These are phyloP conservation scores for Acanthosepion esculentum DNA, from an alignment of 2,888 invertebrate genomes.

Conservation along the genomic window DNA sequence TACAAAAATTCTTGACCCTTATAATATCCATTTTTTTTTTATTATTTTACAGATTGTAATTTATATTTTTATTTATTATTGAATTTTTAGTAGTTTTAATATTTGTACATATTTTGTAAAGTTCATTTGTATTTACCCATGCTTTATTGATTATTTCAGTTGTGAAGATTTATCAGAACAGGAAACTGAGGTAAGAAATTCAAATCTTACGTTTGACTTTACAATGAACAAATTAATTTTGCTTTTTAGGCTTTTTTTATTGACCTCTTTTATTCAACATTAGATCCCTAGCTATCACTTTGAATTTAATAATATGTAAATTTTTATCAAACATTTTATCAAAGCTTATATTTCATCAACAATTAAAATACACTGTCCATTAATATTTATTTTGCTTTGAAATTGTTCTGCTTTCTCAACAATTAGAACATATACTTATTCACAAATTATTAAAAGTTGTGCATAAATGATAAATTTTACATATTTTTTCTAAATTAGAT, in stretches of 20 bases:
- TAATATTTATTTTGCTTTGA: background rate
- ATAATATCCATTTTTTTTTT: background rate
- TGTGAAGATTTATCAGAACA: constrained; percentile 22
- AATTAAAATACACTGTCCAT: background rate
- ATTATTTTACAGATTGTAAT: background rate
- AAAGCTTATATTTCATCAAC: background rate
- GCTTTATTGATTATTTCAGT: background rate
- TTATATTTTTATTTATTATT: background rate
- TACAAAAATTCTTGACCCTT: background rate
- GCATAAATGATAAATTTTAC: background rate
- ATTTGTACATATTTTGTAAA: background rate
- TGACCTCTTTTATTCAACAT: background rate
- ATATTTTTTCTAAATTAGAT: background rate
- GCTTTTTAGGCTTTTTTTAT: background rate
- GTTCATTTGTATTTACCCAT: background rate
- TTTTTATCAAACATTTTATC: background rate
- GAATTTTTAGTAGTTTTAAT: background rate
- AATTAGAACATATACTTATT: background rate
- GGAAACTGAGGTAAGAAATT: constrained; percentile 8
- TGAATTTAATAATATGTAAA: background rate
- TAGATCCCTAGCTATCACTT: background rate
- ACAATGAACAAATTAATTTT: background rate
- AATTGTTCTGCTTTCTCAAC: background rate
- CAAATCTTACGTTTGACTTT: background rate
- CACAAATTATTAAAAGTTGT: background rate